These are phyloP conservation scores for Emydoidea blandingii DNA, from an alignment of 2,797 vertebrate genomes.

Conservation along the genomic window DNA sequence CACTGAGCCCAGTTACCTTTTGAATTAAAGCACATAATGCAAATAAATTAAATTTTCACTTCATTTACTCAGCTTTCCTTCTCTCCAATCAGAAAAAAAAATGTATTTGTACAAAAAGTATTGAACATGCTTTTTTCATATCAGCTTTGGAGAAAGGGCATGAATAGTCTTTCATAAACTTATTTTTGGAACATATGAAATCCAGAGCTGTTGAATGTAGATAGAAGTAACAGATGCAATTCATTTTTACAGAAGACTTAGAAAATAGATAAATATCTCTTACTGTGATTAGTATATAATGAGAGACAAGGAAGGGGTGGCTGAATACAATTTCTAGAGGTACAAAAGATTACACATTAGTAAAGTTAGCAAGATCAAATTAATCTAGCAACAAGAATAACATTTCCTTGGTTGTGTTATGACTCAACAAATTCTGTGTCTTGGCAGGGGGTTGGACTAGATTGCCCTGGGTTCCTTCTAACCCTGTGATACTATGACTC, in stretches of 20 bases:
- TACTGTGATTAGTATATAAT: neutral
- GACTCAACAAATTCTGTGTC: neutral
- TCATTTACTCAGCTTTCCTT: neutral
- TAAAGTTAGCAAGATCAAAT: neutral
- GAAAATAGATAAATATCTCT: neutral
- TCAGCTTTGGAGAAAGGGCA: neutral
- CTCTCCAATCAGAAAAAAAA: neutral
- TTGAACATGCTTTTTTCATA: neutral
- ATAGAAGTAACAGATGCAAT: neutral
- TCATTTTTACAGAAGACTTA: neutral
- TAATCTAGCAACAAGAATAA: neutral
- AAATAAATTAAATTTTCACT: neutral
- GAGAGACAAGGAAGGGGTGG: neutral
- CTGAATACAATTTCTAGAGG: neutral
- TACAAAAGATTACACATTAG: neutral
- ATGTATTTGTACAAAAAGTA: neutral
- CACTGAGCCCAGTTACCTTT: neutral
- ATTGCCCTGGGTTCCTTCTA: too few species aligned
- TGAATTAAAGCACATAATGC: neutral
- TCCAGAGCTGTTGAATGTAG: neutral
- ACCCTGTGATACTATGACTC: neutral
- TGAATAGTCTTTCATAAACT: conserved; percentile 8
- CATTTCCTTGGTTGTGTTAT: neutral
- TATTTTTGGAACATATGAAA: neutral
- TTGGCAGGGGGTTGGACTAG: too few species aligned